These are phyloP conservation scores for Schizotus pectinicornis DNA, from an alignment of 2,888 invertebrate genomes.

Conservation along the genomic window DNA sequence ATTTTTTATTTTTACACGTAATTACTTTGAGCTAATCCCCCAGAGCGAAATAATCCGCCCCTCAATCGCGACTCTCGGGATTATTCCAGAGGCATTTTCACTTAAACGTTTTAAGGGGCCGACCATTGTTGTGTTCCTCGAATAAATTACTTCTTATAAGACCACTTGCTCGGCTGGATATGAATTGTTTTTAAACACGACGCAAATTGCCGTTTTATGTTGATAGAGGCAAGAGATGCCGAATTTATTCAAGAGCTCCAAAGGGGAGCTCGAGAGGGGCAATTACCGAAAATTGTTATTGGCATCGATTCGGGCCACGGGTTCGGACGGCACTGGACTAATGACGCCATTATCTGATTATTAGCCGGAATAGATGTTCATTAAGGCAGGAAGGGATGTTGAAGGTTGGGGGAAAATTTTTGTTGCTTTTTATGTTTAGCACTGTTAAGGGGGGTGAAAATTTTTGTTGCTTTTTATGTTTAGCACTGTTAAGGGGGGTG, in stretches of 20 bases:
- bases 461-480: no score
- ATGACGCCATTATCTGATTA: no score
- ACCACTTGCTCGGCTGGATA: conserved; percentile 11
- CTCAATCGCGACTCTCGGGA: conserved; percentile 1
- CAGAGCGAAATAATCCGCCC: conserved; percentile 12
- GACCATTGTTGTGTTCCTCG: conserved; percentile 14
- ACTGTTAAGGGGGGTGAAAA: no score
- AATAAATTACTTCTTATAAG: conserved; percentile 21
- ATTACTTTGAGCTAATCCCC: conserved; percentile 15
- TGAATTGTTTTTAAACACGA: conserved; percentile 21
- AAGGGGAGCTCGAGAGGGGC: neutral
- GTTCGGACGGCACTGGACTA: no score
- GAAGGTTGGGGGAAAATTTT: no score
- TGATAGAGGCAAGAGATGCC: neutral
- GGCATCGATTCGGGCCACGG: no score
- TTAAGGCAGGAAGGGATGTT: no score
- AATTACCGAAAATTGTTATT: no score
- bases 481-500: no score
- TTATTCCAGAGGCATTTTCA: conserved; percentile 9
- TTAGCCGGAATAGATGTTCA: no score
- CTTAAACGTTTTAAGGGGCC: no score
- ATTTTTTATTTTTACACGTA: neutral
- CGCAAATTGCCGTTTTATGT: conserved; percentile 3
- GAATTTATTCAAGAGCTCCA: conserved; percentile 1
- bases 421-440: no score